Evolutionary conservation across 2,888 invertebrate genomes (phyloP).

Genomic region (Chrysolina oricalcia): DNA sequence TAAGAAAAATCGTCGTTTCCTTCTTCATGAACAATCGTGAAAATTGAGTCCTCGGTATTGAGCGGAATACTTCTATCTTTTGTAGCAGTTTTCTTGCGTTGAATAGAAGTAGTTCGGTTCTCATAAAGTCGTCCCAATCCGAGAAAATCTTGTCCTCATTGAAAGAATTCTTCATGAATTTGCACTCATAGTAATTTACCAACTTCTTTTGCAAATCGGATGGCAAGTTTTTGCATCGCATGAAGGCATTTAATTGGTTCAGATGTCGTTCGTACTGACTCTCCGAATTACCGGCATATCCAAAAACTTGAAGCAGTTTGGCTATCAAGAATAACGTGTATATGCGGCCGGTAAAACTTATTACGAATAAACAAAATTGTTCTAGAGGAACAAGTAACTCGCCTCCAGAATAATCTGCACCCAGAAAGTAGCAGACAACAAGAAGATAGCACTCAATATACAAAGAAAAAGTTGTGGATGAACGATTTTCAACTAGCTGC

Average conservation of each 20-base stretch:
- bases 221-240: slow-evolving; percentile 73
- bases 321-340: slow-evolving; percentile 60
- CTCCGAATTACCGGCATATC: slow-evolving; percentile 64
- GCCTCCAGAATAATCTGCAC: slow-evolving; percentile 18
- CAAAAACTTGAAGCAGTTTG: slow-evolving; percentile 59
- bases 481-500: background rate
- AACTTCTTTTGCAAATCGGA: slow-evolving; percentile 70
- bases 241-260: slow-evolving; percentile 73
- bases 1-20: background rate
- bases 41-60: background rate
- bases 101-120: background rate
- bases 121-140: background rate
- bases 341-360: slow-evolving; percentile 58
- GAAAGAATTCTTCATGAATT: background rate
- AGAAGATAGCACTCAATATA: slow-evolving; percentile 26
- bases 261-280: slow-evolving; percentile 71
- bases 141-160: background rate
- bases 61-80: background rate
- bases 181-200: slow-evolving; percentile 54
- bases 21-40: background rate
- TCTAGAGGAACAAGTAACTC: slow-evolving; percentile 46
- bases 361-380: slow-evolving; percentile 53
- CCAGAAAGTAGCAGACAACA: slow-evolving; percentile 30
- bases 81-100: background rate
- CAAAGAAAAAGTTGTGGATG: background rate